A percentile compares a stretch with the other conserved stretches of the same genome.
Evolutionary conservation across 37 sponge, comb jelly and placozoan species (phyloP).

Genomic region (Ephydatia muelleri): DNA sequence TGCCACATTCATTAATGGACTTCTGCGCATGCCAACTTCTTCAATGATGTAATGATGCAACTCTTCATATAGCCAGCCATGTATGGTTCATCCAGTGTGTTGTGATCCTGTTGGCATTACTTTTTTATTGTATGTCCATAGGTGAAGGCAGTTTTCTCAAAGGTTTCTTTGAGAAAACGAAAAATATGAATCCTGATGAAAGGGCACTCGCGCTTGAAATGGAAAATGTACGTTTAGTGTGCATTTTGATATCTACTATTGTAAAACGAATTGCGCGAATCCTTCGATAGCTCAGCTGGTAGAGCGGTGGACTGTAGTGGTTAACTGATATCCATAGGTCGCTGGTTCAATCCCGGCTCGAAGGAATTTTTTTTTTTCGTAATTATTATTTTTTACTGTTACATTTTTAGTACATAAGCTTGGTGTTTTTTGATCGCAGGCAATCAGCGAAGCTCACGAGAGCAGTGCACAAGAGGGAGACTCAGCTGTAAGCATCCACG

Average conservation of each 20-base stretch:
- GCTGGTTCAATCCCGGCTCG: slow-evolving; percentile 94
- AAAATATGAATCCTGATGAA: slow-evolving; percentile 75
- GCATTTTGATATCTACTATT: not conserved
- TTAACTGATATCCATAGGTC: slow-evolving; percentile 82
- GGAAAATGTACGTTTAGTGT: slow-evolving; percentile 58
- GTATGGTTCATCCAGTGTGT: no score
- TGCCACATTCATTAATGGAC: no score
- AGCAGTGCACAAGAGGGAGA: slow-evolving; percentile 89
- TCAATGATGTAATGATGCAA: no score
- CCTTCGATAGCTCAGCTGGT: slow-evolving; percentile 87
- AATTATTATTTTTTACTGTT: slow-evolving; percentile 29
- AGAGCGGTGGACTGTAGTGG: slow-evolving; percentile 86
- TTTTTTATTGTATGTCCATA: slow-evolving; percentile 12
- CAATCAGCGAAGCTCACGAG: slow-evolving; percentile 87
- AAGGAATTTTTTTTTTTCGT: slow-evolving; percentile 69
- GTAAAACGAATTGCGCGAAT: no score
- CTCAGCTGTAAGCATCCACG: slow-evolving; percentile 53
- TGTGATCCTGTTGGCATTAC: no score
- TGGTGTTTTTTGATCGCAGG: slow-evolving; percentile 22
- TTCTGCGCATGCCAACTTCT: no score
- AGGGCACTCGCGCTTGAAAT: slow-evolving; percentile 66
- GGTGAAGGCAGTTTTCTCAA: slow-evolving; percentile 86
- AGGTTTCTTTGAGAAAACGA: slow-evolving; percentile 73
- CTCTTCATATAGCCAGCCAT: no score
- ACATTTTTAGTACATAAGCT: not conserved